Percentiles rank a stretch among this genome's conserved stretches.
Conservation (phyloP, 2,888 invertebrate species). For the Lithodes maja region DNA sequence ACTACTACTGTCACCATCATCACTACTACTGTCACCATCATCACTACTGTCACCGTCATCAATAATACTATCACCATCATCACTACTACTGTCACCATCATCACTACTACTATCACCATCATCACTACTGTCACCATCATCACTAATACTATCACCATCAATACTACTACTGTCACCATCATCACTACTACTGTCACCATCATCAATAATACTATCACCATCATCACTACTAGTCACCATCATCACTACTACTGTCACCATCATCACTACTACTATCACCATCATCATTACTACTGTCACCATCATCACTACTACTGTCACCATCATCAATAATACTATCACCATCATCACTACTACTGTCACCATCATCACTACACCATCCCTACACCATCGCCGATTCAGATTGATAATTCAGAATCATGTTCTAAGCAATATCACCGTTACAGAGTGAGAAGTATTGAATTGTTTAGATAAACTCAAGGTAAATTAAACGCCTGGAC, state of each 20-base stretch:
- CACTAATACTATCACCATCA: conserved; percentile 31
- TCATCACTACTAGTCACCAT: neutral
- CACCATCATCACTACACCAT: neutral
- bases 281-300: neutral
- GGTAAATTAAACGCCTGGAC: too few species aligned
- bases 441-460: too few species aligned
- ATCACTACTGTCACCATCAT: conserved; percentile 21
- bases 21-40: conserved; percentile 15
- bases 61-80: conserved; percentile 27
- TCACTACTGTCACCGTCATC: conserved; percentile 16
- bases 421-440: too few species aligned
- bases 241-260: neutral
- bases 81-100: neutral
- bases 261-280: neutral
- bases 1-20: conserved; percentile 25
- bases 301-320: neutral
- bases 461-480: too few species aligned
- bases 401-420: too few species aligned
- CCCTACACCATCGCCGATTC: too few species aligned
- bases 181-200: neutral
- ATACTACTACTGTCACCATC: neutral
- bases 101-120: conserved; percentile 12
- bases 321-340: neutral
- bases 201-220: neutral
- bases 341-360: neutral